Evolutionary conservation across 2,113 vertebrate genomes (phyloP).

Genomic region (Xiphias gladius): DNA sequence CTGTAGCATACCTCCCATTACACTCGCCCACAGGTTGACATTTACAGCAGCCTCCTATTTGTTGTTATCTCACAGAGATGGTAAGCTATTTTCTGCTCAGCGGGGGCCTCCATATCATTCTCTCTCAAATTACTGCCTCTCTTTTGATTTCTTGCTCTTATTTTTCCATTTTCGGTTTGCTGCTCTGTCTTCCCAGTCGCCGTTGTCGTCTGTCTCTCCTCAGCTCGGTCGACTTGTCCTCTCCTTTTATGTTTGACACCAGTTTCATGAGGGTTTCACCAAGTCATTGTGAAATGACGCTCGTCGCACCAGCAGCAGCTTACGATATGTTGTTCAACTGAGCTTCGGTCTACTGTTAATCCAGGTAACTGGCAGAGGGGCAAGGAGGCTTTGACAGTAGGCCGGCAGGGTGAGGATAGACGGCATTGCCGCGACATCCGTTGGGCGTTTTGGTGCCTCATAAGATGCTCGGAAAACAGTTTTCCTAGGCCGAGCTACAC

Average conservation of each 20-base stretch:
- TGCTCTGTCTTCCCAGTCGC: neutral
- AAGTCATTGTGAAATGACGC: neutral
- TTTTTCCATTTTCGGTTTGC: slow-evolving; percentile 1
- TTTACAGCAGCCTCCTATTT: slow-evolving; percentile 58
- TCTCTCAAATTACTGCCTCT: slow-evolving; percentile 30
- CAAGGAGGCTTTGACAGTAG: slow-evolving; percentile 17
- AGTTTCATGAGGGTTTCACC: neutral
- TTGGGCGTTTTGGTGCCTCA: slow-evolving; percentile 20
- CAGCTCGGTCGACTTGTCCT: neutral
- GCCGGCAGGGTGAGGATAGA: slow-evolving; percentile 8
- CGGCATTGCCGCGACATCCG: neutral
- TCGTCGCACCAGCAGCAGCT: neutral
- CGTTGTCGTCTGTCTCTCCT: neutral
- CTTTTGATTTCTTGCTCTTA: neutral
- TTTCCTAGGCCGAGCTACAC: slow-evolving; percentile 30
- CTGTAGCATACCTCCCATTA: slow-evolving; percentile 41
- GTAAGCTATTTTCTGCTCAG: slow-evolving; percentile 59
- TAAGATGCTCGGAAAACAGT: slow-evolving; percentile 36
- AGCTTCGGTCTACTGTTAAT: slow-evolving; percentile 40
- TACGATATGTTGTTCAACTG: slow-evolving; percentile 27
- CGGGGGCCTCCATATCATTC: slow-evolving; percentile 47
- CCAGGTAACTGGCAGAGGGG: slow-evolving; percentile 29
- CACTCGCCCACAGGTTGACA: slow-evolving; percentile 54
- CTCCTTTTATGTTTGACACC: too few relatives aligned
- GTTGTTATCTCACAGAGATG: slow-evolving; percentile 50